Evolutionary conservation across 2,113 vertebrate species (phyloP).

Genomic region (Vulpes vulpes): DNA sequence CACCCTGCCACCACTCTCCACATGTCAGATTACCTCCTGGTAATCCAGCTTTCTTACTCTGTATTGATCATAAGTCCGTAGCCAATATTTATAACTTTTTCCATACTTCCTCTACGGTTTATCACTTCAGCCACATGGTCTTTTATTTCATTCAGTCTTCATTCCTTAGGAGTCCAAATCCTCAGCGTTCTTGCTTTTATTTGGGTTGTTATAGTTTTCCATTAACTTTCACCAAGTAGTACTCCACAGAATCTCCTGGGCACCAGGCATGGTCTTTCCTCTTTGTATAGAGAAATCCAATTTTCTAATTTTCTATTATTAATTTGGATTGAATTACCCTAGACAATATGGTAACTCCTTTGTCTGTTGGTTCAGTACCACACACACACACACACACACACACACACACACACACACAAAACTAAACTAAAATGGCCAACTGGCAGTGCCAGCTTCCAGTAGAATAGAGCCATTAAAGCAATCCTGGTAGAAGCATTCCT

Average conservation of each 20-base stretch:
- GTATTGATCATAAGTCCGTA: background rate
- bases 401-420: background rate
- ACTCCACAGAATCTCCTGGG: background rate
- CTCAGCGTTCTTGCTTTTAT: background rate
- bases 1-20: background rate
- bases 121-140: background rate
- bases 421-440: background rate
- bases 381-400: background rate
- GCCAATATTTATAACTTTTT: background rate
- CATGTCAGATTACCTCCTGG: background rate
- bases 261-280: background rate
- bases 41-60: background rate
- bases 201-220: background rate
- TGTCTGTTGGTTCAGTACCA: constrained; percentile 5
- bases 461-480: background rate
- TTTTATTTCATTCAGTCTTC: background rate
- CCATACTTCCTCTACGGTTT: background rate
- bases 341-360: background rate
- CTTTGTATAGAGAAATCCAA: background rate
- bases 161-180: background rate
- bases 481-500: background rate
- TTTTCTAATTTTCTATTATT: constrained; percentile 47
- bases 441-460: background rate
- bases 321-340: background rate
- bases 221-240: background rate